phyloP scores from a whole-genome alignment of 2,797 vertebrate genomes.

The Gymnoscopelus braueri region DNA sequence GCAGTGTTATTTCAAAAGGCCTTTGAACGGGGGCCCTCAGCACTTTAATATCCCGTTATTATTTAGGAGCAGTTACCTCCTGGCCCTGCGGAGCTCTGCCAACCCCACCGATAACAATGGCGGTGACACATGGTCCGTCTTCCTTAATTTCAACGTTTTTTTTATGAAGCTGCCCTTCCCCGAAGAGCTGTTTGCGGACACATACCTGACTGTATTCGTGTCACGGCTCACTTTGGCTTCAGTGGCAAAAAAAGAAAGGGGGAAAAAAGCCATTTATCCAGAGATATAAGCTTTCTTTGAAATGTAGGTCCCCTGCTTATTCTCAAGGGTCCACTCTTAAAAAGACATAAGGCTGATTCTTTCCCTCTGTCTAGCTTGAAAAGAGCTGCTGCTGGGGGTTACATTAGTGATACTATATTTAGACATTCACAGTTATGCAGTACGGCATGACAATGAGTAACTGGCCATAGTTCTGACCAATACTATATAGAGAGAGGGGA shows the following conservation, averaged over 20 bases:
- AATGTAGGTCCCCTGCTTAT: conserved; percentile 31
- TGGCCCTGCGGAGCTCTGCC: conserved; percentile 28
- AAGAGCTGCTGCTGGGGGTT: too few relatives aligned
- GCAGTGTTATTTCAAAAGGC: conserved; percentile 81
- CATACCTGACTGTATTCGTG: conserved; percentile 6
- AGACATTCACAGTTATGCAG: too few relatives aligned
- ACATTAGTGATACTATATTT: too few relatives aligned
- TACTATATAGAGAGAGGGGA: too few relatives aligned
- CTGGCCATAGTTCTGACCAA: too few relatives aligned
- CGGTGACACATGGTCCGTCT: conserved; percentile 20
- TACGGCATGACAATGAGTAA: too few relatives aligned
- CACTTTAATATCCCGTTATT: conserved; percentile 65
- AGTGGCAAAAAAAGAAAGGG: conserved; percentile 7
- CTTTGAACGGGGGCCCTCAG: conserved; percentile 69
- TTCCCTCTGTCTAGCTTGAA: not conserved
- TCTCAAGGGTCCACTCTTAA: conserved; percentile 45
- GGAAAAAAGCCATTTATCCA: conserved; percentile 13
- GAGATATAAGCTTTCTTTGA: conserved; percentile 29
- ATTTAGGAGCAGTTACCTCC: conserved; percentile 57
- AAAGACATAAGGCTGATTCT: conserved; percentile 34
- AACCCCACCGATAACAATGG: conserved; percentile 49
- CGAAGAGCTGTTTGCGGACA: conserved; percentile 41
- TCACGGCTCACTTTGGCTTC: conserved; percentile 18
- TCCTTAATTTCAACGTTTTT: conserved; percentile 42
- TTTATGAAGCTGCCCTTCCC: not conserved